phyloP scores from a whole-genome alignment of 1,140 invertebrate species.

The Potamilus streckersoni region DNA sequence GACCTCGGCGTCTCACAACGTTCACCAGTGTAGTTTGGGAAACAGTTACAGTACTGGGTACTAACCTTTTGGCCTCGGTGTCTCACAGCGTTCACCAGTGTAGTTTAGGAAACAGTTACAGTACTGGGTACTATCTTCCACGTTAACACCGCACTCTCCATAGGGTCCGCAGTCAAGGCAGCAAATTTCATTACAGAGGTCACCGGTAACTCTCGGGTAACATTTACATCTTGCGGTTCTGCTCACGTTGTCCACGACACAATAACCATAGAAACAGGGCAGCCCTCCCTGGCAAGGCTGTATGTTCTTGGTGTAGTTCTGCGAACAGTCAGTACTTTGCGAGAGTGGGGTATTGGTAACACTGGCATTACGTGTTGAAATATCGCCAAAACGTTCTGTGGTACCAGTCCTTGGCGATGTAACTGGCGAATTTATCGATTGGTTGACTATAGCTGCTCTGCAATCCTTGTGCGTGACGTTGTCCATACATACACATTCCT shows the following conservation, averaged over 20 bases:
- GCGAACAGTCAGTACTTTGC: too few species aligned
- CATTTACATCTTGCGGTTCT: background rate
- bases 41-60: slow-evolving; percentile 15
- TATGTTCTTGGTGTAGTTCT: too few species aligned
- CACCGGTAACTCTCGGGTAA: slow-evolving; percentile 1
- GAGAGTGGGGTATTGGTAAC: too few species aligned
- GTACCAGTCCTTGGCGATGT: too few species aligned
- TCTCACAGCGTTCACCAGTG: slow-evolving; percentile 13
- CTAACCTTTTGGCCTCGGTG: slow-evolving; percentile 3
- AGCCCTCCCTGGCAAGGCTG: background rate
- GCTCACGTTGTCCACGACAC: background rate
- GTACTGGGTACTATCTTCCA: background rate
- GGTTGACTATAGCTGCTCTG: too few species aligned
- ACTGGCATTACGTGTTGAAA: too few species aligned
- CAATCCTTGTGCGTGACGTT: too few species aligned
- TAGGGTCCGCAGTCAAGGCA: slow-evolving; percentile 6
- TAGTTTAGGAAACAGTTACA: slow-evolving; percentile 26
- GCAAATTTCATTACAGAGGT: slow-evolving; percentile 1
- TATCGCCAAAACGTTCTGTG: too few species aligned
- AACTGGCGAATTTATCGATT: too few species aligned
- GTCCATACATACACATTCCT: too few species aligned
- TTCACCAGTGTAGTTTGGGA: slow-evolving; percentile 12
- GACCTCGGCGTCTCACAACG: slow-evolving; percentile 12
- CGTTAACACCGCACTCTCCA: slow-evolving; percentile 8
- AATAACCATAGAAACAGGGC: slow-evolving; percentile 6